A percentile compares a stretch with the other conserved stretches of the same genome.
phyloP scores from a whole-genome alignment of 2,113 vertebrate species.

The Lagenorhynchus albirostris region DNA sequence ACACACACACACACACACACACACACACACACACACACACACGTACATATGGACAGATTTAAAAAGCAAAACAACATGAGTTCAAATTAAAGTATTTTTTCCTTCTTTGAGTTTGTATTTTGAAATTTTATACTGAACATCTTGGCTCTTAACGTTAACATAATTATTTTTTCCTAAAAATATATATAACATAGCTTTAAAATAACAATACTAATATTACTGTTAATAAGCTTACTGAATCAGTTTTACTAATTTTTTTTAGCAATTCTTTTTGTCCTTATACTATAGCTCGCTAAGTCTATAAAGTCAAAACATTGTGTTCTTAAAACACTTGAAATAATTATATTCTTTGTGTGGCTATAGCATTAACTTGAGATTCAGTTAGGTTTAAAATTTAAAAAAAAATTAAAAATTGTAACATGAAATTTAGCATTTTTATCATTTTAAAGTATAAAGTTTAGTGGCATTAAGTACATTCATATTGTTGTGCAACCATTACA shows the following conservation, averaged over 20 bases:
- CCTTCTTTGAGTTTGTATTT: background rate
- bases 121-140: background rate
- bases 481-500: background rate
- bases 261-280: background rate
- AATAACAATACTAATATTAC: background rate
- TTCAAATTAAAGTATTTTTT: conserved; percentile 23
- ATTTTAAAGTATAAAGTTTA: background rate
- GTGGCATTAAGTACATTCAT: background rate
- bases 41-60: background rate
- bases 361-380: background rate
- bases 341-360: background rate
- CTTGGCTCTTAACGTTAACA: background rate
- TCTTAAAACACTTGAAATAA: conserved; percentile 3
- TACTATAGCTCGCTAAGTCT: background rate
- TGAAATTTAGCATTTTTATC: background rate
- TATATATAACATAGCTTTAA: background rate
- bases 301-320: background rate
- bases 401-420: background rate
- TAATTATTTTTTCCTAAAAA: conserved; percentile 6
- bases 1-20: background rate
- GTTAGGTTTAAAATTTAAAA: background rate
- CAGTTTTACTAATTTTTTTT: background rate
- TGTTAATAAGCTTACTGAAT: background rate
- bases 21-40: background rate
- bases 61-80: background rate